A percentile compares a stretch with the other conserved stretches of the same genome.
Evolutionary conservation across 2,113 vertebrate species (phyloP).

Genomic region (Neogobius melanostomus): DNA sequence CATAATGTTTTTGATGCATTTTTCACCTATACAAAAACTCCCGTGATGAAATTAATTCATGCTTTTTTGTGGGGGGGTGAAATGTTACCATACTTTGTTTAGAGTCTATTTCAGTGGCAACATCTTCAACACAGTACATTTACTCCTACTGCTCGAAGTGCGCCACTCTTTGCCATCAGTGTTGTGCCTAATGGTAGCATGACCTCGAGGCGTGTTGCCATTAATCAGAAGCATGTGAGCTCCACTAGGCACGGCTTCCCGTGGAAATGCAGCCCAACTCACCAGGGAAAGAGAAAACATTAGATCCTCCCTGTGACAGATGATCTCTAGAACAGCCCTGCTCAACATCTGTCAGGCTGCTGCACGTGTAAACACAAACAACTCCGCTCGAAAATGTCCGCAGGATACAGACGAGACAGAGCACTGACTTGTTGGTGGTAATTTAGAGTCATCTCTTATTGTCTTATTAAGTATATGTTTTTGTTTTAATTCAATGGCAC

Average conservation of each 20-base stretch:
- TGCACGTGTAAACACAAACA: slow-evolving; percentile 52
- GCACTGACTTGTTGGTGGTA: too few species aligned
- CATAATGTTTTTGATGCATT: too few species aligned
- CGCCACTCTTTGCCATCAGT: slow-evolving; percentile 48
- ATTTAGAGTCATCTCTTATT: too few species aligned
- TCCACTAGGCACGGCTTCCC: slow-evolving; percentile 24
- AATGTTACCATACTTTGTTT: too few species aligned
- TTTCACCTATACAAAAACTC: too few species aligned
- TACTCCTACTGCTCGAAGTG: slow-evolving; percentile 21
- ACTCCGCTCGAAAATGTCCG: slow-evolving; percentile 22
- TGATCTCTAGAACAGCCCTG: slow-evolving; percentile 26
- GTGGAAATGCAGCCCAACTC: slow-evolving; percentile 45
- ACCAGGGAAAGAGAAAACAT: slow-evolving; percentile 34
- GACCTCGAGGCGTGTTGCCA: slow-evolving; percentile 48
- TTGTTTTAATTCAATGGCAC: too few species aligned
- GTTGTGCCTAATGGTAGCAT: slow-evolving; percentile 46
- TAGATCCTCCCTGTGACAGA: slow-evolving; percentile 45
- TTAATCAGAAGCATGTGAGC: slow-evolving; percentile 63
- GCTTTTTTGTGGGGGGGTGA: too few species aligned
- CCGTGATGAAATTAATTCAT: too few species aligned
- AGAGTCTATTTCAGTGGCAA: not conserved
- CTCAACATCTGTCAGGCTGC: slow-evolving; percentile 51
- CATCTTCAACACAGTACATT: slow-evolving; percentile 16
- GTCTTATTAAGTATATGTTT: too few species aligned
- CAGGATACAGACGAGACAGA: not conserved